Evolutionary conservation across 2,113 vertebrate genomes (phyloP).

Genomic region (Numenius arquata): DNA sequence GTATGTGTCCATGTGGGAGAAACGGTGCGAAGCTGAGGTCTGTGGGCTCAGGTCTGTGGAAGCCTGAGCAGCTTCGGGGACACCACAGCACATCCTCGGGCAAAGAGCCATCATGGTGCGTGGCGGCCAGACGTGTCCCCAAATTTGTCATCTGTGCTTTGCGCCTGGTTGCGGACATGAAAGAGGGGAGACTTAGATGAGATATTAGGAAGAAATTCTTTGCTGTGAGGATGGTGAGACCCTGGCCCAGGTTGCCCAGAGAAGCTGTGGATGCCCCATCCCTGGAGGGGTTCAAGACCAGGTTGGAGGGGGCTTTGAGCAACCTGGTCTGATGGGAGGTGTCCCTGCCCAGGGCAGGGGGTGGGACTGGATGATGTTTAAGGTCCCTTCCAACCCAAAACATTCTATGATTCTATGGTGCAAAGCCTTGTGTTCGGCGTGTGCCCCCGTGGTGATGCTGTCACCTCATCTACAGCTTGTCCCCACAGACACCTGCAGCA

Average conservation of each 20-base stretch:
- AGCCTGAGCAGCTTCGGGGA: fast-evolving
- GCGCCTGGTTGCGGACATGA: background rate
- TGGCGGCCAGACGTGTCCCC: fast-evolving
- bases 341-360: too few relatives aligned
- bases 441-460: background rate
- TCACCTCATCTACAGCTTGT: background rate
- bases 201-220: too few relatives aligned
- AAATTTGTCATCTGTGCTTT: fast-evolving
- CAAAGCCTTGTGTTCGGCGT: fast-evolving
- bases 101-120: background rate
- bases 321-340: too few relatives aligned
- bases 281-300: too few relatives aligned
- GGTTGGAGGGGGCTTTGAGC: too few relatives aligned
- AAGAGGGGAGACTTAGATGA: too few relatives aligned
- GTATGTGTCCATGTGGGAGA: background rate
- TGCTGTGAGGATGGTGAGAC: too few relatives aligned
- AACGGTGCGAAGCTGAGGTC: background rate
- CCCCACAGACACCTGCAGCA: background rate
- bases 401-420: background rate
- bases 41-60: background rate
- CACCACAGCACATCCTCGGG: background rate
- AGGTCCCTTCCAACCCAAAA: too few relatives aligned
- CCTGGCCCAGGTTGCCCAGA: too few relatives aligned
- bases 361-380: too few relatives aligned
- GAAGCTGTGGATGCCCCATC: too few relatives aligned